A percentile compares a stretch with the other conserved stretches of the same genome.
Evolutionary conservation across 2,113 vertebrate genomes (phyloP).

Genomic region (Cheirogaleus medius): DNA sequence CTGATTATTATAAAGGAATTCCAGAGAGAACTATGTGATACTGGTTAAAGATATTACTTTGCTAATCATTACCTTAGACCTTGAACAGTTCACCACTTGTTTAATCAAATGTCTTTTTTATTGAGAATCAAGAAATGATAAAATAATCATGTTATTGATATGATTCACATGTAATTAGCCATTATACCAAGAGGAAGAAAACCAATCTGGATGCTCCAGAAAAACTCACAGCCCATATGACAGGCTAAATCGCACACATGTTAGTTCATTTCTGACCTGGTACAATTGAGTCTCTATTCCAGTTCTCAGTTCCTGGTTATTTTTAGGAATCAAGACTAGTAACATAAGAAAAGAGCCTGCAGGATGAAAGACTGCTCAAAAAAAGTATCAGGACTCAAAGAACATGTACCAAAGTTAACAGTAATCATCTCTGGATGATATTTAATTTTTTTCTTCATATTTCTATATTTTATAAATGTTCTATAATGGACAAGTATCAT

Average conservation of each 20-base stretch:
- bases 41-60: background rate
- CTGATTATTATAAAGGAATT: background rate
- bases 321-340: background rate
- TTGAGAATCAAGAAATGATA: background rate
- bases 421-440: background rate
- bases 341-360: background rate
- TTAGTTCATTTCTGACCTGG: background rate
- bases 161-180: background rate
- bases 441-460: background rate
- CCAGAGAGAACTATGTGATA: background rate
- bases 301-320: background rate
- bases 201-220: background rate
- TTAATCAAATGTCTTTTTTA: background rate
- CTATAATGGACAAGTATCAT: background rate
- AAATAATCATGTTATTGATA: background rate
- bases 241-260: background rate
- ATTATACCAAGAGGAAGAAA: background rate
- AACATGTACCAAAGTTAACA: background rate
- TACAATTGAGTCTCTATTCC: background rate
- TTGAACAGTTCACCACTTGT: background rate
- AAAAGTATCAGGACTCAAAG: background rate
- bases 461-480: constrained; percentile 11
- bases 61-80: background rate
- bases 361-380: background rate
- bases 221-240: background rate